Evolutionary conservation across 2,113 vertebrate species (phyloP), one percentile per base, ranked within the genome.

Genomic region (Clinocottus analis): DNA sequence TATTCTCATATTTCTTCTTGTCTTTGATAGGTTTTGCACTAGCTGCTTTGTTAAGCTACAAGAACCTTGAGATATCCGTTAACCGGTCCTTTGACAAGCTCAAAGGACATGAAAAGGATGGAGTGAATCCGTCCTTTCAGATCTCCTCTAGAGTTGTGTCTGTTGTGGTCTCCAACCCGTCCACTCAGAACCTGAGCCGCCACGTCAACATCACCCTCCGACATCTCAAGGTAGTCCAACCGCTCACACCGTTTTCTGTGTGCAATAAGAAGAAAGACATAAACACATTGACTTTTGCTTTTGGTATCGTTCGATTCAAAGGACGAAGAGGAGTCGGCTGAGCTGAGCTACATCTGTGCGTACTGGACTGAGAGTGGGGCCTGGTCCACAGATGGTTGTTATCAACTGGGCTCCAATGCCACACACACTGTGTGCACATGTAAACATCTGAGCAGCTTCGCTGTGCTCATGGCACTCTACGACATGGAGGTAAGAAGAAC

Each of bases 391-490:
- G 31, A 72, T 0, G 96, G 96, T 47, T 97, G 96, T 77, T 0
- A 1, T 21, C 84, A 19, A 53, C 23, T 74, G 12, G 1, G 35
- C 19, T 90, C 88, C 17, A 94, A 92, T 7, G 51, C 19, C n/a
- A 70, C 69, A 11, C 90, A 91, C 59, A 94, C 93, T 2, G 64
- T 76, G 27, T 97, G 96, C 79, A 53, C 13, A n/a, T 96, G 96
- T 77, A 13, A 10, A 2, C 96, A 97, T 86, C 91, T 98, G 66
- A 97, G 95, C 90, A 97, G 96, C 91, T 98, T 98, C 1, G 96
- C 97, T 0, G 88, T 98, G 0, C 94, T 98, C 21, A 95, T 97
- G 96, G 95, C 96, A 0, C 94, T 96, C 35, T 93, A 97, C 2
- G 87, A 95, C 0, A 62, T 95, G 0, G 19, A 97, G 95, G 97